Conservation (phyloP, 2,113 vertebrate genomes). For the Solea solea region DNA sequence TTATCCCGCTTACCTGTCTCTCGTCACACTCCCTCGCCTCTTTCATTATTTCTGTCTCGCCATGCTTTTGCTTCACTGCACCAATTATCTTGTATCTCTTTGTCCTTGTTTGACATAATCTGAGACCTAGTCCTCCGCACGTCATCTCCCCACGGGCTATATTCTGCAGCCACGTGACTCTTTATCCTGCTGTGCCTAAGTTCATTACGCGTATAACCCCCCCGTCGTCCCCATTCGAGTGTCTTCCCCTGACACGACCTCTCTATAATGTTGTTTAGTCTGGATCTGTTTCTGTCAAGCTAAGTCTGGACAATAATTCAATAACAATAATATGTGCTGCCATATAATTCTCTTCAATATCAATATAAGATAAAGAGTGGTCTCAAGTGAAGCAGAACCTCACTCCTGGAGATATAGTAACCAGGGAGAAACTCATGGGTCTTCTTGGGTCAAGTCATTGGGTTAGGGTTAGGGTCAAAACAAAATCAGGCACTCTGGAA, state of each 20-base stretch:
- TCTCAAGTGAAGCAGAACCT: too few species aligned
- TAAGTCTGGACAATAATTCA: background rate
- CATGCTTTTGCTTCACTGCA: background rate
- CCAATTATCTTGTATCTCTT: background rate
- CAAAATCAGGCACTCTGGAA: too few species aligned
- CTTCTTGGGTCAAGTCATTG: too few species aligned
- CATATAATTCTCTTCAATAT: too few species aligned
- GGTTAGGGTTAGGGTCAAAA: too few species aligned
- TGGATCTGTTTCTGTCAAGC: background rate
- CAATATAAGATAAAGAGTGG: too few species aligned
- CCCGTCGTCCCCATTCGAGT: conserved; percentile 52
- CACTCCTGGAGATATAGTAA: too few species aligned
- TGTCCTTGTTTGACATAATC: conserved; percentile 46
- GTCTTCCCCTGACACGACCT: conserved; percentile 46
- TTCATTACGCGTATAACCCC: conserved; percentile 21
- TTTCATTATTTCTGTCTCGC: background rate
- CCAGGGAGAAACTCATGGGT: too few species aligned
- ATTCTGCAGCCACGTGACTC: conserved; percentile 54
- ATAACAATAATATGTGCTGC: background rate
- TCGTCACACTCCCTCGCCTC: background rate
- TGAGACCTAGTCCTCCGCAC: conserved; percentile 29
- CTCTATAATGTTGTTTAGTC: conserved; percentile 6
- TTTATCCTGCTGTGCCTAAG: conserved; percentile 26
- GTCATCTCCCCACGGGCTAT: conserved; percentile 27
- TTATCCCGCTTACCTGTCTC: conserved; percentile 1